Evolutionary conservation across 2,888 invertebrate species (phyloP), one percentile per base, ranked within the genome.

Genomic region (Ophonus ardosiacus): DNA sequence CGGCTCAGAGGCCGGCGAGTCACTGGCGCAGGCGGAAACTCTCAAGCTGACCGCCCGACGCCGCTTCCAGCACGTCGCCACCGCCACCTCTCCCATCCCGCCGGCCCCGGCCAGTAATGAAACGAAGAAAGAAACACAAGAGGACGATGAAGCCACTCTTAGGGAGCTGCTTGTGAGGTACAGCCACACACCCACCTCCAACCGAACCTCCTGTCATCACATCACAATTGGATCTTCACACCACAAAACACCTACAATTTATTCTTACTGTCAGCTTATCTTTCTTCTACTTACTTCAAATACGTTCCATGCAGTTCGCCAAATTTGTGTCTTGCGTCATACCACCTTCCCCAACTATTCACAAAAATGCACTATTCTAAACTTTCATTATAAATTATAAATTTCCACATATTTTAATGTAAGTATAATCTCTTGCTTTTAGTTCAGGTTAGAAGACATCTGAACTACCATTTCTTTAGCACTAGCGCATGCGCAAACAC

Each of bases 161-260:
- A 96, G 97, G 94, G 96, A 97, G 95, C 95, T 97, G 94, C 96
- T 97, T 93, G 95, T 97, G 96, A 97, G 97, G 97, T 96, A 95
- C 92, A 93, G 7, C 68, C 93, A 92, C 71, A n/a, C 18, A 51
- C 7, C 71, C 71, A 13, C 76, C 18, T 51, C 18, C 18, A 17
- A 7, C 87, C 87, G 78, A 59, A 57, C 76, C 40, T 13, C 63
- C 80, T 17, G 24, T 21, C 80, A 17, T 59, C 43, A 61, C 61
- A 80, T 17, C 21, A 78, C 21, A 57, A 63, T 8, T 17, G 17
- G 18, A 17, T 7, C 15, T 18, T 59, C 21, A 43, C 21, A 15
- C 31, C 57, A 24, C 65, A 63, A 81, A 59, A 8, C 17, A 18
- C 24, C 31, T n/a, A 82, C 56, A 51, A n/a, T 79, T 61, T 85